Evolutionary conservation across 2,113 vertebrate genomes (phyloP).

Genomic region (Chionomys nivalis): DNA sequence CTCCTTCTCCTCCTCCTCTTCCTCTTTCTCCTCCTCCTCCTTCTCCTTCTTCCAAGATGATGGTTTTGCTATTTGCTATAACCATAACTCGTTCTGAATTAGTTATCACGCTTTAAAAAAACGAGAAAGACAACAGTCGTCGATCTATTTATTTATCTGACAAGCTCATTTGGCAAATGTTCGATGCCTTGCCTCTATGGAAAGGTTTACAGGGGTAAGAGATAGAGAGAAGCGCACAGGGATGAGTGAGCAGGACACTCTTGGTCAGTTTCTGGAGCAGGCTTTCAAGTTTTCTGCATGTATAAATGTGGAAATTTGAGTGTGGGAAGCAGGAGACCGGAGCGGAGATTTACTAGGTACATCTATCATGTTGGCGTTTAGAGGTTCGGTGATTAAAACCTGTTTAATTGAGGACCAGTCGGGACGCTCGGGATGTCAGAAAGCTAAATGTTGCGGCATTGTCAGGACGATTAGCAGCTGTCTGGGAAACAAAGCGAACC

Average conservation of each 20-base stretch:
- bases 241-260: slow-evolving; percentile 50
- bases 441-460: slow-evolving; percentile 58
- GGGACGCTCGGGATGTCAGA: slow-evolving; percentile 67
- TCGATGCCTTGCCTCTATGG: slow-evolving; percentile 71
- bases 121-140: slow-evolving; percentile 86
- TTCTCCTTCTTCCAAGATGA: background rate
- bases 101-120: slow-evolving; percentile 87
- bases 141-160: slow-evolving; percentile 86
- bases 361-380: slow-evolving; percentile 72
- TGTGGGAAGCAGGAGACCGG: slow-evolving; percentile 68
- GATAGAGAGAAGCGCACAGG: slow-evolving; percentile 55
- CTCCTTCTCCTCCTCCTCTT: background rate
- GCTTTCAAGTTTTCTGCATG: slow-evolving; percentile 78
- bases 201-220: slow-evolving; percentile 66
- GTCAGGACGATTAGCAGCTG: slow-evolving; percentile 62
- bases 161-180: slow-evolving; percentile 85
- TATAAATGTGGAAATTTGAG: slow-evolving; percentile 73
- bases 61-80: too few species aligned
- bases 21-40: fast-evolving
- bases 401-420: slow-evolving; percentile 76
- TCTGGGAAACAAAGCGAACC: slow-evolving; percentile 71
- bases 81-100: slow-evolving; percentile 87
- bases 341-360: slow-evolving; percentile 65
- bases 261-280: slow-evolving; percentile 77
- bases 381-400: slow-evolving; percentile 78